Percentiles rank a stretch among this genome's conserved stretches.
Conservation (phyloP, 2,113 vertebrate genomes). For the Nesoenas mayeri region DNA sequence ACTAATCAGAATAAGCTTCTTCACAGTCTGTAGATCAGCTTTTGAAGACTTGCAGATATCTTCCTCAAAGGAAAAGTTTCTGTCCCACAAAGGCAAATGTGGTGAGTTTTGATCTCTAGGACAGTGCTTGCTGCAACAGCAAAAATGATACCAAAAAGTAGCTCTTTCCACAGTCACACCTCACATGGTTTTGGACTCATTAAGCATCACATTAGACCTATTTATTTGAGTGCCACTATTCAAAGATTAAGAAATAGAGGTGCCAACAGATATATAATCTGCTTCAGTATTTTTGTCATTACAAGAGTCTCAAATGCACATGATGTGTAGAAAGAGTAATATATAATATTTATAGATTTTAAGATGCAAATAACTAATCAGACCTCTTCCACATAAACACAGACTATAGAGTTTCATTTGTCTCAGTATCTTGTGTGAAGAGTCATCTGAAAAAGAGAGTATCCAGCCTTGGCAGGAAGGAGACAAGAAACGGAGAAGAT, state of each 20-base stretch:
- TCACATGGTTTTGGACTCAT: not conserved
- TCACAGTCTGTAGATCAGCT: not conserved
- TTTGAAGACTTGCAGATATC: not conserved
- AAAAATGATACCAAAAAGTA: not conserved
- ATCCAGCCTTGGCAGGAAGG: not conserved
- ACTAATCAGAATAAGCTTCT: not conserved
- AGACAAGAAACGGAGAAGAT: not conserved
- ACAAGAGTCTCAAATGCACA: not conserved
- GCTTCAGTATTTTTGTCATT: not conserved
- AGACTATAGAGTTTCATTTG: not conserved
- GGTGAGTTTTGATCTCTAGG: not conserved
- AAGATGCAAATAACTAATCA: not conserved
- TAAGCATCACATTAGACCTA: not conserved
- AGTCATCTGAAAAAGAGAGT: not conserved
- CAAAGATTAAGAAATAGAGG: not conserved
- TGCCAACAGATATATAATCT: not conserved
- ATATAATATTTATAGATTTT: not conserved
- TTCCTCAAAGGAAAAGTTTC: not conserved
- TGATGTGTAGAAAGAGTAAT: not conserved
- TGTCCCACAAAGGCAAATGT: not conserved
- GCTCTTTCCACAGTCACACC: not conserved
- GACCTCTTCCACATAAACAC: not conserved
- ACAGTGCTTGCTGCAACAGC: not conserved
- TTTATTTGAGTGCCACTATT: not conserved
- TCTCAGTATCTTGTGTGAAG: not conserved